Conservation (phyloP, 2,113 vertebrate genomes). For the Melanocharis versteri region DNA sequence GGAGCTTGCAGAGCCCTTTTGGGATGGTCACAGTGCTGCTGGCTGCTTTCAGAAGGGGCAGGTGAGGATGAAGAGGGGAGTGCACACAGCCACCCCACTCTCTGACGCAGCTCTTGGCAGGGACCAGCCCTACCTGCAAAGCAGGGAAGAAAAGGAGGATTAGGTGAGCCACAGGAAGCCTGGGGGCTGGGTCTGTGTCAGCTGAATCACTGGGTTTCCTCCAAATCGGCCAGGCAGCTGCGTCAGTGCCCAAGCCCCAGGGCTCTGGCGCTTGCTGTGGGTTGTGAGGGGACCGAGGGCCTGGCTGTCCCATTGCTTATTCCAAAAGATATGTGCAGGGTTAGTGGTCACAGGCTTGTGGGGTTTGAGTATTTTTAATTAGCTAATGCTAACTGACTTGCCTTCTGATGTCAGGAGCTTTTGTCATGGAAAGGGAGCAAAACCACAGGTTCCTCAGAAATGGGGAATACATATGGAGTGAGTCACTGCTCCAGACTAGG, state of each 20-base stretch:
- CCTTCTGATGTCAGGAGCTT: neutral
- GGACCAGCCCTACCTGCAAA: neutral
- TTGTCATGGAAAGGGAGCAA: neutral
- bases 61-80: neutral
- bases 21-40: neutral
- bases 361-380: neutral
- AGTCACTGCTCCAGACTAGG: neutral
- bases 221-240: neutral
- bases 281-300: fast-evolving
- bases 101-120: fast-evolving
- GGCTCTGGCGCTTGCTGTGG: neutral
- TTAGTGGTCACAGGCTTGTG: neutral
- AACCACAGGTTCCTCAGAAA: neutral
- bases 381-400: neutral
- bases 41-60: neutral
- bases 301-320: neutral
- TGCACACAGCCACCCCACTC: fast-evolving
- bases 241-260: fast-evolving
- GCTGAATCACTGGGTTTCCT: neutral
- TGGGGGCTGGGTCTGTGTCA: neutral
- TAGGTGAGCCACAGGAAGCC: neutral
- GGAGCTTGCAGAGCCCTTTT: neutral
- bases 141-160: neutral
- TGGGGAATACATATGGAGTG: fast-evolving
- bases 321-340: neutral